Conservation (phyloP, 2,113 vertebrate species). For the Callithrix jacchus region DNA sequence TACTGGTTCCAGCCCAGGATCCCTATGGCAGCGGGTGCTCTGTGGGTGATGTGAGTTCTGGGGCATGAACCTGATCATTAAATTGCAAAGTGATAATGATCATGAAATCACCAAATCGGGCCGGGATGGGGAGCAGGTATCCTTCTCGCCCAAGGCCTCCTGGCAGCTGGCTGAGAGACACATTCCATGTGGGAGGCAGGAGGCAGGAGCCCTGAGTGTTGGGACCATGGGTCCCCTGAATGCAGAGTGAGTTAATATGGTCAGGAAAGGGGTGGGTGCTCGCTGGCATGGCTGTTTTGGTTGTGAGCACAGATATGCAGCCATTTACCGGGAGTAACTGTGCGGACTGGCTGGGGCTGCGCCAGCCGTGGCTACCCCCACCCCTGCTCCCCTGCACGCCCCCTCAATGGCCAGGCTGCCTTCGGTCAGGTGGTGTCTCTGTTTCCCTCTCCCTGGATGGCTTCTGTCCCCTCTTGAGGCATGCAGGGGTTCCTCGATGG, state of each 20-base stretch:
- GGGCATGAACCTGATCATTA: not conserved
- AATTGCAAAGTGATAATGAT: not conserved
- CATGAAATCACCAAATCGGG: not conserved
- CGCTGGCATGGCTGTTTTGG: not conserved
- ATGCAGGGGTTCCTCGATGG: not conserved
- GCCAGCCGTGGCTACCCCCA: not conserved
- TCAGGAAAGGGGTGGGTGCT: not conserved
- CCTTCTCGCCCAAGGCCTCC: not conserved
- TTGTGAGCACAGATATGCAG: not conserved
- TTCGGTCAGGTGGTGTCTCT: not conserved
- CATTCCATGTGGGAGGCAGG: not conserved
- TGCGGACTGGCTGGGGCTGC: not conserved
- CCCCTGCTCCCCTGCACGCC: not conserved
- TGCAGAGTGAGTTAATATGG: not conserved
- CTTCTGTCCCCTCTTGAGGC: not conserved
- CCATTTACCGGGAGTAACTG: not conserved
- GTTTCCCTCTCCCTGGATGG: not conserved
- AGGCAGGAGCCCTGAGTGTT: not conserved
- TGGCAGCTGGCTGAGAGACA: not conserved
- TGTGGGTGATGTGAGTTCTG: not conserved
- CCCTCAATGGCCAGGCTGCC: not conserved
- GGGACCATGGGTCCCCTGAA: constrained; percentile 30
- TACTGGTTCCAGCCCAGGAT: not conserved
- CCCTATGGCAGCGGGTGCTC: too few relatives aligned
- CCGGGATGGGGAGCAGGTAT: not conserved